phyloP scores from a whole-genome alignment of 2,888 invertebrate species.

The Limulus polyphemus region DNA sequence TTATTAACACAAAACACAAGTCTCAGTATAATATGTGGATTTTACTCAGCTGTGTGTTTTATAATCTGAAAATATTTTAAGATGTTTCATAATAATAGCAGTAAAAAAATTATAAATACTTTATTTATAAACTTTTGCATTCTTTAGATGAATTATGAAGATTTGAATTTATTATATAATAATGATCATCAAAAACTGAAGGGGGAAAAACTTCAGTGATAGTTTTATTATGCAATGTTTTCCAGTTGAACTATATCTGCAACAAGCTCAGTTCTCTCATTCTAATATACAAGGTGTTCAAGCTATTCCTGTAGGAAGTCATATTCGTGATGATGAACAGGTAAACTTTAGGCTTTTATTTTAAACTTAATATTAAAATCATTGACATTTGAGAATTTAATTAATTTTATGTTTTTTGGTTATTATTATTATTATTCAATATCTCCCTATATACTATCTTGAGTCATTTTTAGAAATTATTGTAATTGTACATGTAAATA shows the following conservation, averaged over 20 bases:
- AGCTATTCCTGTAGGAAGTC: constrained; percentile 53
- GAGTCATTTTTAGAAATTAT: no score
- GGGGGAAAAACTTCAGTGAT: not conserved
- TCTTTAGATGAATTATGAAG: no score
- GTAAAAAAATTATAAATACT: no score
- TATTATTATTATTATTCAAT: not conserved
- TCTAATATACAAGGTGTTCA: constrained; percentile 40
- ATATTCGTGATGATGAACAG: constrained; percentile 55
- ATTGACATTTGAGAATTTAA: not conserved
- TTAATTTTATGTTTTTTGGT: not conserved
- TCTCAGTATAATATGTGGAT: no score
- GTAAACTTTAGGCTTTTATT: constrained; percentile 25
- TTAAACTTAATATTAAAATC: not conserved
- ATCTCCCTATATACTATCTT: not conserved
- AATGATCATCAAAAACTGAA: no score
- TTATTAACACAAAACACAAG: no score
- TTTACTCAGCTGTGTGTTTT: no score
- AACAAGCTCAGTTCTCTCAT: constrained; percentile 40
- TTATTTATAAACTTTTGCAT: no score
- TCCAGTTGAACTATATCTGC: constrained; percentile 62
- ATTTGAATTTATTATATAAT: no score
- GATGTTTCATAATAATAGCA: no score
- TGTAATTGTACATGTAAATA: no score
- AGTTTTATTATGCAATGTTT: not conserved
- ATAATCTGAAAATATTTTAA: no score